These are phyloP conservation scores for Boleophthalmus pectinirostris DNA, from an alignment of 2,113 vertebrate genomes.

Conservation along the genomic window DNA sequence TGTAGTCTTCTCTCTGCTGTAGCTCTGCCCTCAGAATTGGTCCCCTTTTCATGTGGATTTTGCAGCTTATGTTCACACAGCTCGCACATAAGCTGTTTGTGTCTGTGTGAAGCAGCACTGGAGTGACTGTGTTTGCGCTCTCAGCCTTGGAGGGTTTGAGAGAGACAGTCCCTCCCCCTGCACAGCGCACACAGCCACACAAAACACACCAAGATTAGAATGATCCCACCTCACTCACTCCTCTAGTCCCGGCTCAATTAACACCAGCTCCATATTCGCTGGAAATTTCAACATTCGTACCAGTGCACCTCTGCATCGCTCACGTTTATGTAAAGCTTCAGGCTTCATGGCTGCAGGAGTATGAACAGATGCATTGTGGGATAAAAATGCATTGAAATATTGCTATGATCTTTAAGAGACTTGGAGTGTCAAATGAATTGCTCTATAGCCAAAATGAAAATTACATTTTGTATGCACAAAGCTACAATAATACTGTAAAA, in stretches of 20 bases:
- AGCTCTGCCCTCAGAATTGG: conserved; percentile 46
- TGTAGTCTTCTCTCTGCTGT: conserved; percentile 37
- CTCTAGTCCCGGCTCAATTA: conserved; percentile 55
- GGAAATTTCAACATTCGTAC: conserved; percentile 32
- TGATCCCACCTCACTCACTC: conserved; percentile 29
- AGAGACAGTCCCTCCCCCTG: conserved; percentile 62
- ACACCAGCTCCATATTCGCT: conserved; percentile 64
- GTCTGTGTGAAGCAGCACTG: conserved; percentile 45
- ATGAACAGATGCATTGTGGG: background rate
- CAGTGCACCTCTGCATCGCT: conserved; percentile 35
- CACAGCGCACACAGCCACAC: conserved; percentile 16
- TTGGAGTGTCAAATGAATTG: too few species aligned
- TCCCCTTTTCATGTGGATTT: conserved; percentile 58
- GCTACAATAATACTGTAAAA: conserved; percentile 3
- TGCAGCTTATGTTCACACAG: conserved; percentile 58
- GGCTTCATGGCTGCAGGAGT: background rate
- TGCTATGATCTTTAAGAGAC: background rate
- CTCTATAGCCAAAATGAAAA: background rate
- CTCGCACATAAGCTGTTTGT: conserved; percentile 58
- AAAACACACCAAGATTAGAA: conserved; percentile 42
- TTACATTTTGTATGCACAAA: background rate
- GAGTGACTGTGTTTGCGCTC: conserved; percentile 49
- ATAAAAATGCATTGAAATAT: background rate
- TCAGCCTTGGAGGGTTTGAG: conserved; percentile 61
- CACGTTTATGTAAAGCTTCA: conserved; percentile 25